Conservation (phyloP, 2,113 vertebrate species). For the Pluvianellus socialis region DNA sequence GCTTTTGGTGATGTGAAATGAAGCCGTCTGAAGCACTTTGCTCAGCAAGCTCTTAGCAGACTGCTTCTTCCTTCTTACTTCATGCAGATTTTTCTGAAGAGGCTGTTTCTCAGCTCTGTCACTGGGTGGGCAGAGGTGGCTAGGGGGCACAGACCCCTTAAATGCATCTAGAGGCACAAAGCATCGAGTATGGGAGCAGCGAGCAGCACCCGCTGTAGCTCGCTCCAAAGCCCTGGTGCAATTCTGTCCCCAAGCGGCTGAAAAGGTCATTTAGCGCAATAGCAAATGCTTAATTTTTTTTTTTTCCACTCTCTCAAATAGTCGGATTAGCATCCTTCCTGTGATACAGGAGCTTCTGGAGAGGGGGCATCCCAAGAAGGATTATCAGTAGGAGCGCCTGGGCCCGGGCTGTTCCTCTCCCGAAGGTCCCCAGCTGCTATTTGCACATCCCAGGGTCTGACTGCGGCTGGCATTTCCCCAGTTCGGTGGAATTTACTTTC, state of each 20-base stretch:
- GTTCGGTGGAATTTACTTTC: conserved; percentile 75
- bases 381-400: neutral
- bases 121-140: neutral
- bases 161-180: neutral
- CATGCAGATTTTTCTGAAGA: neutral
- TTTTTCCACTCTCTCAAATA: neutral
- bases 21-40: neutral
- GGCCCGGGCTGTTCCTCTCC: neutral
- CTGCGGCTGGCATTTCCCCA: conserved; percentile 72
- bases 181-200: neutral
- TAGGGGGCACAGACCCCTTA: neutral
- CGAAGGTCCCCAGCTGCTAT: conserved; percentile 59
- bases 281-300: neutral
- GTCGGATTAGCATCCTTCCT: neutral
- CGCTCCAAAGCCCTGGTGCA: neutral
- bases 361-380: neutral
- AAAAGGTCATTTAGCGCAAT: conserved; percentile 11
- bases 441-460: conserved; percentile 74
- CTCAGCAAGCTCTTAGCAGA: neutral
- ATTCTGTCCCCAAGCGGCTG: conserved; percentile 17
- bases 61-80: neutral
- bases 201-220: neutral
- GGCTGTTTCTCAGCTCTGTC: neutral
- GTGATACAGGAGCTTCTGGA: neutral
- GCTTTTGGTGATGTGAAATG: neutral